Base-by-base conservation (phyloP, 2,888 invertebrate genomes). In the Camptogramma bilineatum region DNA sequence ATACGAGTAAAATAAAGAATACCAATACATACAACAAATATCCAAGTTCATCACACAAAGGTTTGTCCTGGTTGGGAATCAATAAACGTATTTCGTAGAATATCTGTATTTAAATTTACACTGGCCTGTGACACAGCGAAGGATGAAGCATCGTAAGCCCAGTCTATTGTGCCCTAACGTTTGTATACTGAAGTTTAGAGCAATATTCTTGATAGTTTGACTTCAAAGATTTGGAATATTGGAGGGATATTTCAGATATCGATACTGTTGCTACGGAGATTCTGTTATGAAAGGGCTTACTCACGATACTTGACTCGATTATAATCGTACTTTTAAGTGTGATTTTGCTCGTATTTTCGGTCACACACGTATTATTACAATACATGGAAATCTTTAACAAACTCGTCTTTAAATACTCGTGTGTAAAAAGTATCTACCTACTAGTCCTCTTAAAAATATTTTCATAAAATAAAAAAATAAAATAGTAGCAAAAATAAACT, bases 121-220 rank as follows among this genome's bases (percentile, higher is more conserved):
- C 17, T 54, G 50, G 24, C 18, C 47, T 55, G 21, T 56, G 53
- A 58, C 66, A 59, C 53, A 54, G 62, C 53, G 10, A 46, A 58
- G 66, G 66, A 62, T 66, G 61, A 61, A 46, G 34, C 34, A 47
- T 4, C 16, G 54, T 62, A 66, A 66, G 54, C 62, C 39, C 57
- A 46, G 28, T 58, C 66, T 58, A 66, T 66, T 66, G 62, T 66
- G 28, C 62, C 44, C 58, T 62, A 58, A 62, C 66, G 62, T 62
- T 54, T 58, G 57, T 52, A 48, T 58, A 52, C 52, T 58, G 51
- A 54, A 58, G 51, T 61, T 62, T 61, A 50, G 50, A 58, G 58
- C 54, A 52, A 66, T 58, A 62, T 57, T 53, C 65, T 58, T 50
- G 52, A 42, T 64, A 46, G 51, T 52, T 52, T 28, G 31, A 54